Evolutionary conservation across 92 coral and sea anemone genomes (phyloP), one percentile per base, ranked within the genome.

Genomic region (Actinernus sp.): DNA sequence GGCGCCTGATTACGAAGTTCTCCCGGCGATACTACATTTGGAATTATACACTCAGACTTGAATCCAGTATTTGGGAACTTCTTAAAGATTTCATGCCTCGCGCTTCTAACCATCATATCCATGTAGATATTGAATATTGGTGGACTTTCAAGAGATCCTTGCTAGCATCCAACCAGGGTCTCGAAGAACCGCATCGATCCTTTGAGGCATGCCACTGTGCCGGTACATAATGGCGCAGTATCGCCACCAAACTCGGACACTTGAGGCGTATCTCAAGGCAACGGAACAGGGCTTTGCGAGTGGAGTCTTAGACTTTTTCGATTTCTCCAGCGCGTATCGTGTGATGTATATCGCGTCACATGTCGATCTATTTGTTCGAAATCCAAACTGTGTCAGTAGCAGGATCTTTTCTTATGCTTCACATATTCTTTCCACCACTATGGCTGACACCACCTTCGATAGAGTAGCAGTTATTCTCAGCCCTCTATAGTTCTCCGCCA

Each of bases 401-500:
- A 62, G 59, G 1, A 62, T 37, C 11, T 40, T 18, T 62, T 62
- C 70, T 26, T 62, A 62, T 3, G 70, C 34, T 1, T 41, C 32
- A 4, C 59, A 17, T 19, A 39, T 24, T 22, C 70, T 37, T 21
- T 62, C 70, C 9, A 62, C 27, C n/a, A 62, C 33, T 2, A 62
- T 62, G 1, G 13, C 70, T 12, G 70, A 48, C 24, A 62, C 6
- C 11, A 62, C 31, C 23, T 40, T 62, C 1, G 70, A 62, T 18
- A 62, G 1, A 1, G 70, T 62, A 0, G 37, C 31, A 2, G 43
- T 40, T 2, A 62, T 39, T 18, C 54, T 37, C 2, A 62, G 26
- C 11, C 55, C 54, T 11, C 70, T 37, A 26, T 62, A 62, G 34
- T 62, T 62, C 58, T 62, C 54, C 2, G 70, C 70, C 1, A 62